Base-by-base conservation (phyloP, 1,140 invertebrate genomes). In the Anadara kagoshimensis region DNA sequence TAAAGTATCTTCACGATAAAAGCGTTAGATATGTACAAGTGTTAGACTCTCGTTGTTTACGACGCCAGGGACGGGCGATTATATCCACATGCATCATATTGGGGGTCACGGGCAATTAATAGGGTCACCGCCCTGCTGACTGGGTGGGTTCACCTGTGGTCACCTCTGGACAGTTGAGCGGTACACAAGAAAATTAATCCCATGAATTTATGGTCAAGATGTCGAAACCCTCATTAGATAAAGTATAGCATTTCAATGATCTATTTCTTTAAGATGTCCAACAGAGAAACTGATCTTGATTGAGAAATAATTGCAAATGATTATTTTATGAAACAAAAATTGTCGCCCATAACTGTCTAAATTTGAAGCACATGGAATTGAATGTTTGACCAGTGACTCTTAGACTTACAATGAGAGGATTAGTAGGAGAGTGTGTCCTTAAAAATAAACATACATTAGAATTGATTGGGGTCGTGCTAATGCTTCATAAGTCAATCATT, bases 261-360 rank as follows among this genome's bases (percentile, higher is more conserved):
- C 49, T 53, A 57, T 58, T 24, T 59, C 63, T 59, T 51, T 62
- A 57, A 61, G 58, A 73, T 57, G n/a, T n/a, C n/a, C n/a, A n/a
- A n/a, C n/a, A n/a, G n/a, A n/a, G 54, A 73, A 73, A 61, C 51
- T 66, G 63, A 73, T 47, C 51, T 44, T 69, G 47, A 69, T 69
- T 61, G 26, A 43, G 67, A 73, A 66, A 73, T 73, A 68, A 73
- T 68, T 61, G 65, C 64, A 36, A 73, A 73, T 73, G 41, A 68
- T 63, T 67, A 68, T 73, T 73, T 73, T 54, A 68, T 73, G 54
- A 57, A n/a, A 45, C 29, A 54, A 26, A 56, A 73, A 68, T 67
- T 67, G 58, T 16, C 47, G 53, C 29, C 29, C 22, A 59, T 68
- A 63, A 62, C 49, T 29, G 53, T 68, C 26, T 26, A 53, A 41